Conservation (phyloP, 23 tunicate species). For the Oikopleura dioica region DNA sequence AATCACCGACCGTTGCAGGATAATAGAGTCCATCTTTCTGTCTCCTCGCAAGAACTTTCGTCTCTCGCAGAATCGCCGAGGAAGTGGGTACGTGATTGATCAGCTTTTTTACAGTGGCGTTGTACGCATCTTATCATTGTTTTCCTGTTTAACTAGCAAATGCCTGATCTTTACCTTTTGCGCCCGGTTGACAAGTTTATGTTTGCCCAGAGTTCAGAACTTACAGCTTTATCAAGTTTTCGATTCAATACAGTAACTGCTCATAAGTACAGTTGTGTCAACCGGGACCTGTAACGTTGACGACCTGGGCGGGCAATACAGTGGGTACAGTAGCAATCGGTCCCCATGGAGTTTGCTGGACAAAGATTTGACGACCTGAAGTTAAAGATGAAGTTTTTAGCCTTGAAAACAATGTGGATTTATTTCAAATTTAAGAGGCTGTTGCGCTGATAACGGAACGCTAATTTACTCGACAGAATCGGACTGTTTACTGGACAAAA, state of each 20-base stretch:
- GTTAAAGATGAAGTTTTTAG: no score
- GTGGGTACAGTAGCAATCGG: slow-evolving; percentile 11
- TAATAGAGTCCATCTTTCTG: background rate
- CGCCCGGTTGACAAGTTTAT: no score
- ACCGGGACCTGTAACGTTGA: background rate
- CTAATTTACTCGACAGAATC: no score
- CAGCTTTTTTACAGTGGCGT: slow-evolving; percentile 8
- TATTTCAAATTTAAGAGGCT: no score
- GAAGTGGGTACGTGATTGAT: slow-evolving; percentile 7
- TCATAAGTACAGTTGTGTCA: no score
- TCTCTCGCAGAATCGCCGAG: background rate
- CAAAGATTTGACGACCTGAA: slow-evolving; percentile 5
- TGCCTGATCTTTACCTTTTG: no score
- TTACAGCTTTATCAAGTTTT: no score
- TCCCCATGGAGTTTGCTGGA: background rate
- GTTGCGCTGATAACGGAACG: no score
- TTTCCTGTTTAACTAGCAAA: no score
- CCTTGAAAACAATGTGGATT: background rate
- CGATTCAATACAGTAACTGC: no score
- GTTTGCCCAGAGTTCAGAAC: no score
- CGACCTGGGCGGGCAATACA: background rate
- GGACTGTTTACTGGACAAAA: no score
- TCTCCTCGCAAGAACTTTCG: background rate
- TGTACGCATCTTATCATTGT: slow-evolving; percentile 9
- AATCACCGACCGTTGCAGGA: background rate